A percentile compares a stretch with the other conserved stretches of the same genome.
Conservation (phyloP, 1,140 invertebrate species). For the Ostrea edulis region DNA sequence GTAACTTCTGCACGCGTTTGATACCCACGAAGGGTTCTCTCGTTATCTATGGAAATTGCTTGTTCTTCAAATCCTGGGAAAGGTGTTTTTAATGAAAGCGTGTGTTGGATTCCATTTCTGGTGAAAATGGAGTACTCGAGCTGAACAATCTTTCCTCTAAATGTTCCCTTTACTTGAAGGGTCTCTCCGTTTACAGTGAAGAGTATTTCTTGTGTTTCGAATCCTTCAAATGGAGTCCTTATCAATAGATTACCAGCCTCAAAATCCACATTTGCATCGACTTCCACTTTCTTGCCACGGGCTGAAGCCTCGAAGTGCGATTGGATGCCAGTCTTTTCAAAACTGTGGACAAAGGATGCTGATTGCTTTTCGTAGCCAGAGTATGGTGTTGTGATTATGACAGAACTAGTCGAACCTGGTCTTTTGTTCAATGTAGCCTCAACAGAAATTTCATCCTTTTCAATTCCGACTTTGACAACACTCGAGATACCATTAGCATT, state of each 20-base stretch:
- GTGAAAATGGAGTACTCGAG: no score
- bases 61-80: conserved; percentile 3
- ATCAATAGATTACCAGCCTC: not conserved
- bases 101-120: not conserved
- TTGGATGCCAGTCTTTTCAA: not conserved
- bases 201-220: not conserved
- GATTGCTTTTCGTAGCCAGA: conserved; percentile 41
- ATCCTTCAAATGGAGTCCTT: conserved; percentile 37
- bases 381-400: conserved; percentile 43
- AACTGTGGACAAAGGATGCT: not conserved
- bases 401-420: not conserved
- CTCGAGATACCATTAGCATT: not conserved
- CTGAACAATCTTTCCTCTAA: not conserved
- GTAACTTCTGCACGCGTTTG: not conserved
- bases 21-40: not conserved
- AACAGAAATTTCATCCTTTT: not conserved
- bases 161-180: not conserved
- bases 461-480: not conserved
- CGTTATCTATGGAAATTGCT: not conserved
- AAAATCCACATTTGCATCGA: no score
- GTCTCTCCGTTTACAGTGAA: not conserved
- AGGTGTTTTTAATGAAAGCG: not conserved
- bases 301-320: not conserved
- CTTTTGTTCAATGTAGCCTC: not conserved
- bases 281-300: conserved; percentile 32